Percentiles rank a stretch among this genome's conserved stretches.
phyloP scores from a whole-genome alignment of 2,888 invertebrate species.

The Eupithecia tripunctaria region DNA sequence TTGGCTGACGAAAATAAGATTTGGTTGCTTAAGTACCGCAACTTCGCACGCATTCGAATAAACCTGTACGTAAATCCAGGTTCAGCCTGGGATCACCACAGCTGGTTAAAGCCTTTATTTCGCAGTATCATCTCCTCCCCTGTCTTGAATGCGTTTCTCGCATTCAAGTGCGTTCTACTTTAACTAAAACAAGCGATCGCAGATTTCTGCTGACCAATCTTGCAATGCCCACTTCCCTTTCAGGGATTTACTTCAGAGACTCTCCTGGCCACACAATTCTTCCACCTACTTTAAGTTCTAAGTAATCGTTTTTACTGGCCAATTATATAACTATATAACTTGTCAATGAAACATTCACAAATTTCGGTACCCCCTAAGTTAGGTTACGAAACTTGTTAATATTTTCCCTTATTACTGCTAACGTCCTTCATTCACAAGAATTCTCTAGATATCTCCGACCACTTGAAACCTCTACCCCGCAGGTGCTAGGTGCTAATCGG shows the following conservation, averaged over 20 bases:
- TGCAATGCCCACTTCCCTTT: not conserved
- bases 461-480: not conserved
- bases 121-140: not conserved
- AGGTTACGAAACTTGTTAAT: not conserved
- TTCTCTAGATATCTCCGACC: not conserved
- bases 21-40: not conserved
- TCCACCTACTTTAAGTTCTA: too few relatives aligned
- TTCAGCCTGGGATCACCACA: not conserved
- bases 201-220: not conserved
- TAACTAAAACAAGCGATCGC: not conserved
- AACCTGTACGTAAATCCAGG: not conserved
- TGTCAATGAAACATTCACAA: not conserved
- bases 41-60: not conserved
- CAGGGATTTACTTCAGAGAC: not conserved
- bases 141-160: not conserved
- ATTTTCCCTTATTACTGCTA: not conserved
- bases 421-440: constrained; percentile 5
- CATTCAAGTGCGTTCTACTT: not conserved
- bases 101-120: not conserved
- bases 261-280: too few relatives aligned
- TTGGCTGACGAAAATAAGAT: not conserved
- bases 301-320: not conserved
- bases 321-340: not conserved
- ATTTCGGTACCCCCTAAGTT: not conserved
- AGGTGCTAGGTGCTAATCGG: constrained; percentile 72